A percentile compares a stretch with the other conserved stretches of the same genome.
These are phyloP conservation scores for Cyanistes caeruleus DNA, from an alignment of 2,113 vertebrate genomes.

Conservation along the genomic window DNA sequence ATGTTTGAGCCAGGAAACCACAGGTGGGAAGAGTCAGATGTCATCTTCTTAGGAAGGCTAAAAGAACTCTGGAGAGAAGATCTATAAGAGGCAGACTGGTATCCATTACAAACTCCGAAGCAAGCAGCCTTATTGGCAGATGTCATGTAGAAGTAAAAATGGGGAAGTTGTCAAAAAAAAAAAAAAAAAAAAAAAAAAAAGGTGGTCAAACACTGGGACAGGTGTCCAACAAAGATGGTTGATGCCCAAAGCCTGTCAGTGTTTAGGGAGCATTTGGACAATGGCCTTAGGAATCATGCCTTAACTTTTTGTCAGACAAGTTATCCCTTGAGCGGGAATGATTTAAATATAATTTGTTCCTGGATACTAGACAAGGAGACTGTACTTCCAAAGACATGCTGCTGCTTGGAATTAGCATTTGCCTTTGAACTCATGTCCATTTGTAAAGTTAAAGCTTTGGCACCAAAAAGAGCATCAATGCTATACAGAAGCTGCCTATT, in stretches of 20 bases:
- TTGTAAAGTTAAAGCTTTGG: background rate
- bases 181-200: background rate
- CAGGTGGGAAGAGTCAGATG: background rate
- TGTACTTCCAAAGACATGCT: background rate
- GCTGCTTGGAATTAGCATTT: constrained; percentile 1
- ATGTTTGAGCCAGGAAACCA: background rate
- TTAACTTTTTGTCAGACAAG: background rate
- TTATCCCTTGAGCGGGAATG: background rate
- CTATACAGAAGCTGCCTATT: background rate
- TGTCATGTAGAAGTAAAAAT: background rate
- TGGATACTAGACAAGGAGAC: background rate
- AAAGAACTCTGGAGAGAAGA: background rate
- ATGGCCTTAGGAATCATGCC: background rate
- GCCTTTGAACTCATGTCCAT: background rate
- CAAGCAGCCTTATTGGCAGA: background rate
- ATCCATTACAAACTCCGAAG: background rate
- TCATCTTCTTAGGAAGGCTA: background rate
- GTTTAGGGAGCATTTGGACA: background rate
- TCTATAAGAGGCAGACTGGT: background rate
- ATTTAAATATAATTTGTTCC: background rate
- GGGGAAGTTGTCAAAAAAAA: background rate
- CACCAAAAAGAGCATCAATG: background rate
- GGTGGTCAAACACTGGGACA: background rate
- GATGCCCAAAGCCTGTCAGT: background rate
- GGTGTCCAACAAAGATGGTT: background rate